phyloP scores from a whole-genome alignment of 2,113 vertebrate species.

The Eleginops maclovinus region DNA sequence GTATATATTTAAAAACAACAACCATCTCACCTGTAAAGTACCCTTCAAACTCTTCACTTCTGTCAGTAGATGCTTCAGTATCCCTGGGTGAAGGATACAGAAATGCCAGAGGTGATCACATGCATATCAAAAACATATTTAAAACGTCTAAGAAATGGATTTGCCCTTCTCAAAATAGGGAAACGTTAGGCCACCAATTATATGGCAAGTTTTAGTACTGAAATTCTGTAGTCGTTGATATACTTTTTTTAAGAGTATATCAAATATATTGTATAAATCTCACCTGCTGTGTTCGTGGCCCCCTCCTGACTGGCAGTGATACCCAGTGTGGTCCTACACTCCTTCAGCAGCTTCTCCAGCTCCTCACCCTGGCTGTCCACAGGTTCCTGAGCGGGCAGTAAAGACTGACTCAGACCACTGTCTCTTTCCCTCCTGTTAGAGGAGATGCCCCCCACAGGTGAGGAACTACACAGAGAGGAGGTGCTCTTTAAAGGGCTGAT shows the following conservation, averaged over 20 bases:
- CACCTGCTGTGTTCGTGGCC: conserved; percentile 64
- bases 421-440: conserved; percentile 67
- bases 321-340: conserved; percentile 73
- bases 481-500: conserved; percentile 55
- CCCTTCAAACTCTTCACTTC: conserved; percentile 78
- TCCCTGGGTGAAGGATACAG: conserved; percentile 67
- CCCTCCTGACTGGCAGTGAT: conserved; percentile 42
- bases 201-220: neutral
- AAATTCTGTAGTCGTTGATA: neutral
- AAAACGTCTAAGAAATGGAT: conserved; percentile 42
- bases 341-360: conserved; percentile 71
- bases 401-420: conserved; percentile 67
- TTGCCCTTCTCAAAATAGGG: conserved; percentile 29
- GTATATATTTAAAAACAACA: neutral
- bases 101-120: conserved; percentile 51
- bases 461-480: conserved; percentile 9
- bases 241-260: neutral
- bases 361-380: conserved; percentile 54
- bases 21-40: conserved; percentile 77
- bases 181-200: conserved; percentile 13
- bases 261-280: conserved; percentile 28
- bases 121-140: conserved; percentile 33
- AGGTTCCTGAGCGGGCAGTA: neutral
- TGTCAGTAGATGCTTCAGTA: conserved; percentile 74
- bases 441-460: conserved; percentile 41